Evolutionary conservation across 2,797 vertebrate species (phyloP), one percentile per base, ranked within the genome.

Genomic region (Sylvia borin): DNA sequence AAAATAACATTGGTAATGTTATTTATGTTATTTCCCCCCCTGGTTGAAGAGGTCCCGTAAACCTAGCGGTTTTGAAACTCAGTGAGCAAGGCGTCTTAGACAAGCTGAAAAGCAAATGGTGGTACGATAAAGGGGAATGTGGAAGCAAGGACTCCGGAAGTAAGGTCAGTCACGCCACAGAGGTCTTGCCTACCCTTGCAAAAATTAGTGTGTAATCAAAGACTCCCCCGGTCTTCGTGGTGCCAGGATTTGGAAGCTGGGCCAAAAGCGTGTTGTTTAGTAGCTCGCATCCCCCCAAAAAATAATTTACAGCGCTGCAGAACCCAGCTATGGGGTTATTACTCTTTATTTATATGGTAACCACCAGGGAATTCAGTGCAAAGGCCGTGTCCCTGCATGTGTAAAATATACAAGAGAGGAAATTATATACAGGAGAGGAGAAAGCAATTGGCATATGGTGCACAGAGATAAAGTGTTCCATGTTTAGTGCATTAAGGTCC

Each of bases 81-180:
- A 99, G 98, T 99, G 99, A 99, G 98, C 99, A 99, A 99, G 99
- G 99, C 99, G 97, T 99, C 99, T 99, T 99, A 99, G 99, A 99
- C 99, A 99, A 99, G 99, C 99, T 99, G 99, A 99, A 99, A 99
- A 99, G 96, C 99, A 99, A 99, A 99, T 99, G 99, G 99, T 99
- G 99, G 99, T 99, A 99, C 99, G 99, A 99, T 99, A 99, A 99
- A 95, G 99, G 99, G 78, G 99, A 99, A 98, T 99, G 99, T 99
- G 99, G 99, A 99, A 97, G 75, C 99, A 99, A 99, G 98, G 99
- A 99, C 99, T 99, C 99, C 98, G 99, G 98, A 99, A 99, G 99
- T 99, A 99, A 99, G 99, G 99, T 99, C 98, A 99, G 99, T 99
- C 98, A 98, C 98, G 84, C 97, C 97, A 92, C 97, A 97, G 97